Conservation (phyloP, 23 tunicate species). For the Diplosoma virens region DNA sequence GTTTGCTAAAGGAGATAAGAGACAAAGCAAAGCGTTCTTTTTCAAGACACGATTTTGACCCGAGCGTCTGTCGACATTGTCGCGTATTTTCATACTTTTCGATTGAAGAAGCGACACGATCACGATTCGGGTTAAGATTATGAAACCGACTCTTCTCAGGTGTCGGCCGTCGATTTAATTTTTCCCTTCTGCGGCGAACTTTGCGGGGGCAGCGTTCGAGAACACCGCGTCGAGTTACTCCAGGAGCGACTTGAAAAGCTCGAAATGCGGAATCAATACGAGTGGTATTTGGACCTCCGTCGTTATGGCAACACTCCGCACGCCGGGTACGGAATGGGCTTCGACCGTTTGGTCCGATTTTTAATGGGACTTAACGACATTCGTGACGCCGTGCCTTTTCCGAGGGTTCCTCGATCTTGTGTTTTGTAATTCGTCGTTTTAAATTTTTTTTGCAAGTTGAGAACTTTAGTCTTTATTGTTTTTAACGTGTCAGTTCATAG, state of each 20-base stretch:
- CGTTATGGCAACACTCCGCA: slow-evolving; percentile 74
- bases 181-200: slow-evolving; percentile 80
- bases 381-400: slow-evolving; percentile 84
- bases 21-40: too few relatives aligned
- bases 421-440: slow-evolving; percentile 16
- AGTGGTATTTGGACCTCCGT: slow-evolving; percentile 77
- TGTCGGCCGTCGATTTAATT: slow-evolving; percentile 75
- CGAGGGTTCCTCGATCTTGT: slow-evolving; percentile 40
- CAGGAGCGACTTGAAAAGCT: neutral
- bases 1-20: too few relatives aligned
- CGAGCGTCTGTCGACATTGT: too few relatives aligned
- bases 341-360: slow-evolving; percentile 75
- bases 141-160: too few relatives aligned
- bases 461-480: neutral
- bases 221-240: slow-evolving; percentile 50
- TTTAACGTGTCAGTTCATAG: neutral
- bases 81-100: too few relatives aligned
- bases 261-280: slow-evolving; percentile 20
- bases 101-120: too few relatives aligned
- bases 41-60: too few relatives aligned
- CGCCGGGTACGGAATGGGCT: slow-evolving; percentile 86
- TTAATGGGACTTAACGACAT: slow-evolving; percentile 63
- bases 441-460: neutral
- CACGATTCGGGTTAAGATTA: too few relatives aligned
- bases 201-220: slow-evolving; percentile 86